phyloP scores from a whole-genome alignment of 2,113 vertebrate species.

The Hyperopisus bebe region DNA sequence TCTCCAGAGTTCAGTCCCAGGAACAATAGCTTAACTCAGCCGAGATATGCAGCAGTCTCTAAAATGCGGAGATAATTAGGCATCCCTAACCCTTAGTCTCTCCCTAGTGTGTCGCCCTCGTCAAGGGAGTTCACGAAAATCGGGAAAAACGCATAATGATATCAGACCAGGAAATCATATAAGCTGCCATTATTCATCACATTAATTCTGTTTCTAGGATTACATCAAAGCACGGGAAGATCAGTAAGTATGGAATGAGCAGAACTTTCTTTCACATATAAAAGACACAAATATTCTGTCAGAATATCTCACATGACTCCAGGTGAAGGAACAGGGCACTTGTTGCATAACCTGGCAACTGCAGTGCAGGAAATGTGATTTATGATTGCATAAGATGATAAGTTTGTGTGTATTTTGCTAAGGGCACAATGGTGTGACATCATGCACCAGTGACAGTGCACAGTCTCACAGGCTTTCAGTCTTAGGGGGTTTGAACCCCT shows the following conservation, averaged over 20 bases:
- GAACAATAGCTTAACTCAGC: background rate
- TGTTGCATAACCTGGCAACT: background rate
- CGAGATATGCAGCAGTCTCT: background rate
- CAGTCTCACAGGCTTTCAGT: background rate
- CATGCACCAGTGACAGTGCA: background rate
- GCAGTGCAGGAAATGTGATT: background rate
- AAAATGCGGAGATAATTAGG: background rate
- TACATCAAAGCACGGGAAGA: conserved; percentile 25
- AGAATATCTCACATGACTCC: background rate
- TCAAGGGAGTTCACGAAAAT: background rate
- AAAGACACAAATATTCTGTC: background rate
- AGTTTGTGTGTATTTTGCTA: background rate
- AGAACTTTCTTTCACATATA: conserved; percentile 20
- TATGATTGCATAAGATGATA: background rate
- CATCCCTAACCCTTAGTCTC: background rate
- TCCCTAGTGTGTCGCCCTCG: background rate
- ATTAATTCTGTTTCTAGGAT: conserved; percentile 18
- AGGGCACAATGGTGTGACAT: background rate
- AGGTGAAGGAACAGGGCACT: background rate
- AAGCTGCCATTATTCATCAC: conserved; percentile 29
- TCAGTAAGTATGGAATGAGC: background rate
- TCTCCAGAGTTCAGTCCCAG: background rate
- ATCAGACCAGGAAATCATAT: background rate
- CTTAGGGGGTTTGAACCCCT: background rate
- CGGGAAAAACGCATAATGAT: background rate